A percentile compares a stretch with the other conserved stretches of the same genome.
Evolutionary conservation across 1,140 invertebrate species (phyloP).

Genomic region (Drosophila tsacasi): DNA sequence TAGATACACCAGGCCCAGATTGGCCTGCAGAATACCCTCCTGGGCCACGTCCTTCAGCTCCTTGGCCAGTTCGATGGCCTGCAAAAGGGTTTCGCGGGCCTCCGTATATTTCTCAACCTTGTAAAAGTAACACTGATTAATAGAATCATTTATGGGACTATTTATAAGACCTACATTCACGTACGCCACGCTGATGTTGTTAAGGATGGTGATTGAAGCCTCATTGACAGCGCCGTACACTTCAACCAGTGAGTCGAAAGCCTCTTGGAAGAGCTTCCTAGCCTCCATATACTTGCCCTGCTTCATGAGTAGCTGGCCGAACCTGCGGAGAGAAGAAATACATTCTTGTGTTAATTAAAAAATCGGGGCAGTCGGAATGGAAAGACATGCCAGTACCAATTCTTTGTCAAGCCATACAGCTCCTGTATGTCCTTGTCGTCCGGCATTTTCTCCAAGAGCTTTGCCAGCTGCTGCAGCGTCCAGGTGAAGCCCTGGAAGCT

Average conservation of each 20-base stretch:
- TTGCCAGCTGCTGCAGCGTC: slow-evolving; percentile 89
- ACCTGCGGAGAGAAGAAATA: slow-evolving; percentile 88
- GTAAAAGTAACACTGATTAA: not conserved
- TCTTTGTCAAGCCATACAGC: slow-evolving; percentile 88
- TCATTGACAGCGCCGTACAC: slow-evolving; percentile 89
- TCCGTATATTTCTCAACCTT: slow-evolving; percentile 88
- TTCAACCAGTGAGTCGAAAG: slow-evolving; percentile 89
- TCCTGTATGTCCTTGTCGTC: slow-evolving; percentile 75
- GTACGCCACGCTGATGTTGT: slow-evolving; percentile 93
- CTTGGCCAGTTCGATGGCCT: slow-evolving; percentile 90
- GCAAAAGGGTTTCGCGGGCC: slow-evolving; percentile 90
- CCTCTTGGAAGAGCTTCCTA: slow-evolving; percentile 88
- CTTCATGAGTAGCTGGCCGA: slow-evolving; percentile 91
- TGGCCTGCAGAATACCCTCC: slow-evolving; percentile 91
- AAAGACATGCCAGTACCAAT: slow-evolving; percentile 87
- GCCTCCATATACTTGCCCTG: slow-evolving; percentile 88
- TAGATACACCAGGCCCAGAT: slow-evolving; percentile 93
- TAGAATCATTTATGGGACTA: too few relatives aligned
- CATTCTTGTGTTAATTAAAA: not conserved
- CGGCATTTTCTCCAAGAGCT: slow-evolving; percentile 69
- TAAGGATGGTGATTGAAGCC: slow-evolving; percentile 92
- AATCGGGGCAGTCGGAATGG: not conserved
- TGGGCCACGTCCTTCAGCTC: slow-evolving; percentile 88
- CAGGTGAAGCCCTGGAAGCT: slow-evolving; percentile 90
- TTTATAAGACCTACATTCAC: slow-evolving; percentile 75